These are phyloP conservation scores for Silurus asotus DNA, from an alignment of 2,113 vertebrate genomes.

Conservation along the genomic window DNA sequence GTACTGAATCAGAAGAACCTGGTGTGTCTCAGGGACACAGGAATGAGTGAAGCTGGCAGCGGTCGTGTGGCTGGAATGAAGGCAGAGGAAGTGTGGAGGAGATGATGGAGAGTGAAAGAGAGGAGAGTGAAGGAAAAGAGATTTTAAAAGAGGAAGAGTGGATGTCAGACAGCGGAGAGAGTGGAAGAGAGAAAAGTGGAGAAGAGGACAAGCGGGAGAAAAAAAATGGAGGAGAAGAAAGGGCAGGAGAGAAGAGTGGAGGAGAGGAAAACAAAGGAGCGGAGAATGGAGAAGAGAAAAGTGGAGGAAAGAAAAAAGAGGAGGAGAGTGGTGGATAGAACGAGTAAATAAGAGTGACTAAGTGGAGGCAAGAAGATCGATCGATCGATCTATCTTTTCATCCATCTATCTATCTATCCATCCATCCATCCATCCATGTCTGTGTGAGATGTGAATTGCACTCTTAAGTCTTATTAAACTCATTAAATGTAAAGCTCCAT, in stretches of 20 bases:
- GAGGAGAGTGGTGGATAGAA: too few species aligned
- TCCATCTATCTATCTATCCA: too few species aligned
- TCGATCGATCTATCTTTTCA: too few species aligned
- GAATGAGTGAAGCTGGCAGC: constrained; percentile 41
- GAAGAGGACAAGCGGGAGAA: neutral
- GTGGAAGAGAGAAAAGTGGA: neutral
- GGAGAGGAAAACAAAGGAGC: neutral
- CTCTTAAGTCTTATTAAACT: too few species aligned
- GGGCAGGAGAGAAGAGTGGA: neutral
- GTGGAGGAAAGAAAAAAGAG: neutral
- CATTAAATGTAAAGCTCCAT: too few species aligned
- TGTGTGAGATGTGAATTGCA: too few species aligned
- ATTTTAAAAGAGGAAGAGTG: neutral
- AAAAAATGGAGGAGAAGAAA: neutral
- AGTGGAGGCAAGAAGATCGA: too few species aligned
- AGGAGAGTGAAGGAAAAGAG: neutral
- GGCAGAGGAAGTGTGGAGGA: neutral
- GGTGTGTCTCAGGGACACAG: constrained; percentile 35
- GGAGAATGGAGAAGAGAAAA: too few species aligned
- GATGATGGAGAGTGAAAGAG: neutral
- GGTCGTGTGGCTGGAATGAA: constrained; percentile 35
- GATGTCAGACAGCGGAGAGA: too few species aligned
- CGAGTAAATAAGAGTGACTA: too few species aligned
- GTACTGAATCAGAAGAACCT: constrained; percentile 26
- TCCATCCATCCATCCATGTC: too few species aligned